Conservation (phyloP, 2,113 vertebrate genomes). For the Isurus oxyrinchus region DNA sequence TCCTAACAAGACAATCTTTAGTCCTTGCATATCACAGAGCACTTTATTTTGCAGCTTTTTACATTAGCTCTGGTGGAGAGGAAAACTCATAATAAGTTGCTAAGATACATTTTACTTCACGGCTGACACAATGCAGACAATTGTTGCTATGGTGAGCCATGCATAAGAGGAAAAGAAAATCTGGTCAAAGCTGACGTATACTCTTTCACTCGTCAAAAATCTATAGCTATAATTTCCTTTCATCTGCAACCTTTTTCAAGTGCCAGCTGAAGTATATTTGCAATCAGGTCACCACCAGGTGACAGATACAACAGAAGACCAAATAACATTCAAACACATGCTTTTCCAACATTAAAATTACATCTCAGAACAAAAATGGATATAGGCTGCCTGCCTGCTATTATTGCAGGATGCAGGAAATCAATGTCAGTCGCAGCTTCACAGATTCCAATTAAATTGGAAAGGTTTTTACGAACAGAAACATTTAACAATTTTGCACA, state of each 20-base stretch:
- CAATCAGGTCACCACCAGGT: constrained; percentile 30
- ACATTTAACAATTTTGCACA: background rate
- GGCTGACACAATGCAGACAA: constrained; percentile 43
- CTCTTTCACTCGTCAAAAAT: constrained; percentile 43
- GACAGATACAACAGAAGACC: background rate
- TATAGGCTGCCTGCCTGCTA: background rate
- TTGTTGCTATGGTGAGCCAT: constrained; percentile 59
- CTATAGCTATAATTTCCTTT: constrained; percentile 56
- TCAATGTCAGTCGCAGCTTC: constrained; percentile 45
- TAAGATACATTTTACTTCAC: constrained; percentile 47
- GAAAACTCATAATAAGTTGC: constrained; percentile 35
- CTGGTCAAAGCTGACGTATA: constrained; percentile 41
- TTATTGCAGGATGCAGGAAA: constrained; percentile 41
- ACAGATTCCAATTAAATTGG: constrained; percentile 10
- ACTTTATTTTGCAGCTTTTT: background rate
- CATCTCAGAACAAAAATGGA: constrained; percentile 7
- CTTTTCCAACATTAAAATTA: constrained; percentile 4
- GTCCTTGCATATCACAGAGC: background rate
- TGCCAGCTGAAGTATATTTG: constrained; percentile 46
- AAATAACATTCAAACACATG: constrained; percentile 15
- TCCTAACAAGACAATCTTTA: background rate
- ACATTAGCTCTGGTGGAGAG: no score
- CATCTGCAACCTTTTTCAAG: constrained; percentile 56
- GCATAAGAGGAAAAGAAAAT: constrained; percentile 44
- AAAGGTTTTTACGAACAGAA: background rate